Base-by-base conservation (phyloP, 2,113 vertebrate genomes). In the Callithrix jacchus region DNA sequence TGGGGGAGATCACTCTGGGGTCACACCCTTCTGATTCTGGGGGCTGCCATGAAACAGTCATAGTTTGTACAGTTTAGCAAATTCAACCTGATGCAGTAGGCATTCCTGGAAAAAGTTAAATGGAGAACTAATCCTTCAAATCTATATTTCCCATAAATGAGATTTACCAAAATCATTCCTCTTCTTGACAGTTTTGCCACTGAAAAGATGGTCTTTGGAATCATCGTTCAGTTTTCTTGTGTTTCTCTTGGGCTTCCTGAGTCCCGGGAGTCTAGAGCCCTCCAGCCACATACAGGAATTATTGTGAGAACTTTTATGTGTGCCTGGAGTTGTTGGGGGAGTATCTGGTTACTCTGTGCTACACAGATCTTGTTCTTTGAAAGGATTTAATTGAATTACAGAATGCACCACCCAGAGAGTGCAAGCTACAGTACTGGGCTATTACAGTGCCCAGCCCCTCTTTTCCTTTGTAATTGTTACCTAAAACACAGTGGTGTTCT, bases 221-320 rank as follows among this genome's bases (percentile, higher is more conserved):
- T n/a, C 42, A 6, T 32, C 9, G 5, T 11, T 49, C 30, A 2
- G 16, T 30, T 40, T 64, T 42, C 87, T 58, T 12, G 0, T 3
- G 0, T 82, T 76, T 77, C 30, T 35, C 1, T 0, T 17, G 6
- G 40, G 54, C n/a, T 70, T 86, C 89, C 42, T 8, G 68, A 93
- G 40, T 37, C 35, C 42, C 1, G 0, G 9, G 21, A 2, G 16
- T 2, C 0, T 18, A 27, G 35, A 42, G 0, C 14, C 52, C 56
- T 5, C 35, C 11, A 17, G 8, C 49, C 80, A 66, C 14, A 0
- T 35, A 1, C 2, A 66, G 73, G 21, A 45, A 14, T 68, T n/a
- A 12, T 7, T 5, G 37, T 32, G 35, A 86, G 56, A 80, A 64
- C 74, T 70, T 56, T 16, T 14, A 7, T 6, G 49, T 49, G 89